Base-by-base conservation (phyloP, 1,140 invertebrate species). In the Drosophila arawakana region DNA sequence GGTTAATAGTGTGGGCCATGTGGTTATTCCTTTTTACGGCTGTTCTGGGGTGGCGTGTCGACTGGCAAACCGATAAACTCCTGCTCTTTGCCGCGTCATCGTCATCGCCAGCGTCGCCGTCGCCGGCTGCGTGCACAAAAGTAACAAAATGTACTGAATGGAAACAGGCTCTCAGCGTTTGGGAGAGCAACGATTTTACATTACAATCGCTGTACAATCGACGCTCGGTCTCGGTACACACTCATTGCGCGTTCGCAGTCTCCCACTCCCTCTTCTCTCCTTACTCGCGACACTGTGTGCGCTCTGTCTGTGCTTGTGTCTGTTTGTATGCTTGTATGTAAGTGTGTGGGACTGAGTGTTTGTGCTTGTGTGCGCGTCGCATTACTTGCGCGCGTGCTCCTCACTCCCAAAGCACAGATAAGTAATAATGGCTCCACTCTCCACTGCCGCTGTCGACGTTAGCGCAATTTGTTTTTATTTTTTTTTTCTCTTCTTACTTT, bases 121-220 rank as follows among this genome's bases (percentile, higher is more conserved):
- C 69, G 66, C 63, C 55, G 72, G 76, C 80, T 89, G 81, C 86
- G 85, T 89, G 86, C 86, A 83, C 79, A 90, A 90, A 90, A 92
- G 91, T 91, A 91, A 92, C 91, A 90, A 84, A 89, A 85, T 92
- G 91, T 92, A 92, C 91, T 92, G 91, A 91, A 91, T 78, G 85
- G 70, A 74, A 91, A 81, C 91, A 92, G 91, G 91, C 76, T 88
- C 77, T 4, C 91, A 92, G 91, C 70, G 61, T 49, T 6, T 55
- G 54, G 66, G 37, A 90, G 78, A 49, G 68, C 72, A 57, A 72
- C 75, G 80, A 90, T 86, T 91, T 91, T 90, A 91, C 90, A 91
- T 89, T 89, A 89, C 78, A 77, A 71, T 80, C 76, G 72, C 62
- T 78, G 75, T 74, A 69, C 73, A 70, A 68, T 73, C 71, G 71